A percentile compares a stretch with the other conserved stretches of the same genome.
phyloP scores from a whole-genome alignment of 37 sponge, comb jelly and placozoan genomes.

The Trichoplax adhaerens region DNA sequence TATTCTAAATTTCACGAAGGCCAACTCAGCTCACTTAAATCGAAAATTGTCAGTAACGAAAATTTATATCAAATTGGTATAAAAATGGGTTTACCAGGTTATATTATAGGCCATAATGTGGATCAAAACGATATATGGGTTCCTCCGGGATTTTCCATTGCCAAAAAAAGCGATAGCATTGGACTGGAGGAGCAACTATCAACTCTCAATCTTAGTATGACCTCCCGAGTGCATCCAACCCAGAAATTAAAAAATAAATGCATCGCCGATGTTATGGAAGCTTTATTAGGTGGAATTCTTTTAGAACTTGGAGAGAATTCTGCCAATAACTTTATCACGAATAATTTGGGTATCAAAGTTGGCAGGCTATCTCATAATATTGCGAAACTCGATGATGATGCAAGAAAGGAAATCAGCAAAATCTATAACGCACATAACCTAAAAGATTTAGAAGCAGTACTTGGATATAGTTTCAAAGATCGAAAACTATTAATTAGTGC shows the following conservation, averaged over 20 bases:
- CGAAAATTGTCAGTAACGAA: conserved; percentile 41
- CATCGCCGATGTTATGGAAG: conserved; percentile 81
- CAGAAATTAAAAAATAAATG: conserved; percentile 72
- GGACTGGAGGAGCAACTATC: not conserved
- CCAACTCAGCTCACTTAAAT: conserved; percentile 36
- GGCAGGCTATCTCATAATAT: too few species aligned
- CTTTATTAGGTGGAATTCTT: conserved; percentile 38
- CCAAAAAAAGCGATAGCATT: not conserved
- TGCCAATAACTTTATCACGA: too few species aligned
- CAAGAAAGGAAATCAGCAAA: too few species aligned
- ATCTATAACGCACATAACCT: too few species aligned
- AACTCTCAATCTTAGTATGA: not conserved
- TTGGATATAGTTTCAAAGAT: conserved; percentile 57
- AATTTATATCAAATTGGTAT: conserved; percentile 36
- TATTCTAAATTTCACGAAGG: conserved; percentile 29
- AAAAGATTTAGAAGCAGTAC: not conserved
- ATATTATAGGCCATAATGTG: not conserved
- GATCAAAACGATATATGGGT: too few species aligned
- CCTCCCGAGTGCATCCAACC: too few species aligned
- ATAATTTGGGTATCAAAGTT: too few species aligned
- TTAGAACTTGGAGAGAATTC: too few species aligned
- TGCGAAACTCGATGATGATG: too few species aligned
- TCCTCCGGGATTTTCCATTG: too few species aligned
- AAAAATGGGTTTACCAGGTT: conserved; percentile 43
- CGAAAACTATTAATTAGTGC: conserved; percentile 58